Percentiles rank a stretch among this genome's conserved stretches.
These are phyloP conservation scores for Neodiprion lecontei DNA, from an alignment of 1,140 invertebrate genomes.

Conservation along the genomic window DNA sequence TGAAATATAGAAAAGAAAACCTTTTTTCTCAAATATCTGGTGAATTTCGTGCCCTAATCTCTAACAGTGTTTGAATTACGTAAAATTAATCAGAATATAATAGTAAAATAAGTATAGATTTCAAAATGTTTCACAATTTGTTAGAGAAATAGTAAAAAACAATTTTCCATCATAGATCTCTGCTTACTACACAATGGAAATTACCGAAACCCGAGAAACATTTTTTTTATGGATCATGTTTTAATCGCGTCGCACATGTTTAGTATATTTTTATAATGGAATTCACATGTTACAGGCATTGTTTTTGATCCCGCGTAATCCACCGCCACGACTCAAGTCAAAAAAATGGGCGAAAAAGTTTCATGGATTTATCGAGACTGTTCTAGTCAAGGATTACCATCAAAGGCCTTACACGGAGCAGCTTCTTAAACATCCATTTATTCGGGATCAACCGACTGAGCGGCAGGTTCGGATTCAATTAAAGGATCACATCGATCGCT, in stretches of 20 bases:
- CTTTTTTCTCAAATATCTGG: no score
- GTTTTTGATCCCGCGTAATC: constrained; percentile 98
- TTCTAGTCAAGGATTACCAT: constrained; percentile 97
- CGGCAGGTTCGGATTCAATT: constrained; percentile 97
- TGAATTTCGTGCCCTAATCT: no score
- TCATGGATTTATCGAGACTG: constrained; percentile 88
- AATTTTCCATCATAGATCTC: no score
- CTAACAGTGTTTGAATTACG: no score
- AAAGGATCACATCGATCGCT: constrained; percentile 98
- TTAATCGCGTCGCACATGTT: background rate
- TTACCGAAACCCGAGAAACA: no score
- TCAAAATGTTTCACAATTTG: no score
- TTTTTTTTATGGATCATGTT: background rate
- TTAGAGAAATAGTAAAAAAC: no score
- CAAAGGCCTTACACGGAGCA: constrained; percentile 98
- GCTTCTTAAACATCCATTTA: constrained; percentile 96
- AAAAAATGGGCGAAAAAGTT: constrained; percentile 99
- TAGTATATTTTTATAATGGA: constrained; percentile 13
- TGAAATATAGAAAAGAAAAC: no score
- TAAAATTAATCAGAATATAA: no score
- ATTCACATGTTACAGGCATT: constrained; percentile 67
- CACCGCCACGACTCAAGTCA: constrained; percentile 94
- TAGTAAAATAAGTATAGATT: no score
- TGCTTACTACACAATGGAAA: no score
- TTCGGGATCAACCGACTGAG: constrained; percentile 97